phyloP scores from a whole-genome alignment of 64 coral and sea anemone species.

The Orbicella faveolata region DNA sequence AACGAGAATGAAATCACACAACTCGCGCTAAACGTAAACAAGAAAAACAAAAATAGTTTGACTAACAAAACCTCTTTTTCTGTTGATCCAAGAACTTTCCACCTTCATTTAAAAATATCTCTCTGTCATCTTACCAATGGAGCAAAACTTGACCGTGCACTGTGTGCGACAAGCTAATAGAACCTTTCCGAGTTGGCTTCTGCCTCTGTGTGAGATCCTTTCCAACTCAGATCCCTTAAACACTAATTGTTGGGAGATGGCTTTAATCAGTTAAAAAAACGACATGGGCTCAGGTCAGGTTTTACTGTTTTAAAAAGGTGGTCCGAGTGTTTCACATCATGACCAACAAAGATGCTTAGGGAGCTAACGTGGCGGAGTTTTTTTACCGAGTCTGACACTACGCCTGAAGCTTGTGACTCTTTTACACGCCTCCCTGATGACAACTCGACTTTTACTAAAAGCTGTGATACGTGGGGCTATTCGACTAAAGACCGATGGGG shows the following conservation, averaged over 20 bases:
- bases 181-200: no score
- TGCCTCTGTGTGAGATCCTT: background rate
- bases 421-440: constrained; percentile 30
- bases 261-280: constrained; percentile 20
- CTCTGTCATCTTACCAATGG: no score
- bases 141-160: no score
- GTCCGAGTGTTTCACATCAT: constrained; percentile 47
- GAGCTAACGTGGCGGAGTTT: constrained; percentile 6
- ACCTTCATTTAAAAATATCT: no score
- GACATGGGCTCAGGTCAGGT: constrained; percentile 67
- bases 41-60: no score
- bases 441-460: constrained; percentile 5
- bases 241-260: background rate
- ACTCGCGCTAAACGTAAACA: no score
- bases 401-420: constrained; percentile 28
- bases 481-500: background rate
- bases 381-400: background rate
- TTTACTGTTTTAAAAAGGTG: constrained; percentile 51
- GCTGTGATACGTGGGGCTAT: constrained; percentile 35
- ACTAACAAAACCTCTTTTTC: no score
- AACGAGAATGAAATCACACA: no score
- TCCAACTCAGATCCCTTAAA: background rate
- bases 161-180: no score
- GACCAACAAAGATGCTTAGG: constrained; percentile 15
- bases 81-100: no score